A percentile compares a stretch with the other conserved stretches of the same genome.
phyloP scores from a whole-genome alignment of 2,888 invertebrate genomes.

The Micropterix aruncella region DNA sequence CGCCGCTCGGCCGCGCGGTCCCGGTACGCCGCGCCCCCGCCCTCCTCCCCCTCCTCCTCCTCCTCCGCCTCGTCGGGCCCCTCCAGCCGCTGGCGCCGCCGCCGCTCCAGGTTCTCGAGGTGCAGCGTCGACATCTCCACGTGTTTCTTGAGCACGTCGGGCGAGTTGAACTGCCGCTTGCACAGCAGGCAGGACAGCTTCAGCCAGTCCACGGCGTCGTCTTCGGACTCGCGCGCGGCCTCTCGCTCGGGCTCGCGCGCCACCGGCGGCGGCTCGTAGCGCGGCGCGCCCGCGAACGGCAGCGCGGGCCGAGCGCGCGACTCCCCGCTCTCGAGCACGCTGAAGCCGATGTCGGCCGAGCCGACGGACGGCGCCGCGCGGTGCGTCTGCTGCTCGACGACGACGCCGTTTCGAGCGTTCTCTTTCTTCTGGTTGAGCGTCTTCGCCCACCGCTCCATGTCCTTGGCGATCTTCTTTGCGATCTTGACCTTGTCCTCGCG shows the following conservation, averaged over 20 bases:
- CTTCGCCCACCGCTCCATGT: constrained; percentile 82
- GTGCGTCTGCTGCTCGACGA: constrained; percentile 28
- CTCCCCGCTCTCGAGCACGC: constrained; percentile 72
- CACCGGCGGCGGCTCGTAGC: constrained; percentile 1
- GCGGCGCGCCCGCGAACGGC: constrained; percentile 20
- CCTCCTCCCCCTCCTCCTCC: constrained; percentile 23
- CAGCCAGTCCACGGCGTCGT: constrained; percentile 73
- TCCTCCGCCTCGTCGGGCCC: constrained; percentile 14
- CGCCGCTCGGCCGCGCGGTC: constrained; percentile 94
- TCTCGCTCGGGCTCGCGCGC: constrained; percentile 30
- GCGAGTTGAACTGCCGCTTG: constrained; percentile 84
- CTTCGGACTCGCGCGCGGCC: constrained; percentile 47
- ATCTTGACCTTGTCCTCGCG: constrained; percentile 93
- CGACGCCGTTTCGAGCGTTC: constrained; percentile 30
- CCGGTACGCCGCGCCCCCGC: constrained; percentile 46
- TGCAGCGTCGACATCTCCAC: constrained; percentile 89
- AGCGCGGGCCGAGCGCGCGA: constrained; percentile 24
- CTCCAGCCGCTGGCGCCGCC: constrained; percentile 21
- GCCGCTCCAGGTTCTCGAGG: constrained; percentile 65
- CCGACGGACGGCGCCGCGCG: constrained; percentile 42
- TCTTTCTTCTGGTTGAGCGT: constrained; percentile 94
- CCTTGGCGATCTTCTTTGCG: constrained; percentile 94
- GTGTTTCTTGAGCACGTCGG: constrained; percentile 81
- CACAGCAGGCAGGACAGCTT: constrained; percentile 90
- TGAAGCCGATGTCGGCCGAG: constrained; percentile 87